Base-by-base conservation (phyloP, 2,888 invertebrate genomes). In the Tetragonisca angustula region DNA sequence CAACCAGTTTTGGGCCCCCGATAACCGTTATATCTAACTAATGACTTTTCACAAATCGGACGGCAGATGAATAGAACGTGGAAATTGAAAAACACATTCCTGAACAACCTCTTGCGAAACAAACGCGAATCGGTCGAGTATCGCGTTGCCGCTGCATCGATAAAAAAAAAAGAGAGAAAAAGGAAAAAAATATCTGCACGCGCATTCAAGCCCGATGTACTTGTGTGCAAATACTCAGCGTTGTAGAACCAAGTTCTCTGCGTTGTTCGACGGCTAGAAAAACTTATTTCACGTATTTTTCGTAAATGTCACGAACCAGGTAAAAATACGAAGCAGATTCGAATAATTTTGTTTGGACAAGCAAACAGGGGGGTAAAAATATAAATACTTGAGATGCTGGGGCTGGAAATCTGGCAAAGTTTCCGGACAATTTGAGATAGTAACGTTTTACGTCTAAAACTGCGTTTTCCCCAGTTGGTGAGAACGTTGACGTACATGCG, bases 401-500 rank as follows among this genome's bases (percentile, higher is more conserved):
- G 69, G 56, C 43, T 62, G 62, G 65, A 75, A 73, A 76, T 73
- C 70, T 59, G 68, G 65, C 19, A 88, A 79, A 93, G 93, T 93
- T 93, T 93, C 91, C 92, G 90, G 91, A 93, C 92, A 92, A 93
- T 93, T 94, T 93, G 87, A 87, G 90, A 89, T 93, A 94, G 93
- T 93, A 93, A 93, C n/a, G 90, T 93, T 93, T 93, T 92, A 92
- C 93, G 93, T 92, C 91, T 88, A 88, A 92, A 93, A 93, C 92
- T 93, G 91, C 91, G 90, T 91, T 92, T 89, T 85, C 4, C 77
- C 85, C 81, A 54, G 59, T 70, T 81, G 87, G 74, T 75, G 67
- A 73, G 88, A 75, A 84, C 86, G 83, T 85, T 70, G 32, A 32
- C 32, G 77, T 80, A 9, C 84, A 71, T 79, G 86, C 79, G 85